Base-by-base conservation (phyloP, 2,797 vertebrate genomes). In the Pagetopsis macropterus region DNA sequence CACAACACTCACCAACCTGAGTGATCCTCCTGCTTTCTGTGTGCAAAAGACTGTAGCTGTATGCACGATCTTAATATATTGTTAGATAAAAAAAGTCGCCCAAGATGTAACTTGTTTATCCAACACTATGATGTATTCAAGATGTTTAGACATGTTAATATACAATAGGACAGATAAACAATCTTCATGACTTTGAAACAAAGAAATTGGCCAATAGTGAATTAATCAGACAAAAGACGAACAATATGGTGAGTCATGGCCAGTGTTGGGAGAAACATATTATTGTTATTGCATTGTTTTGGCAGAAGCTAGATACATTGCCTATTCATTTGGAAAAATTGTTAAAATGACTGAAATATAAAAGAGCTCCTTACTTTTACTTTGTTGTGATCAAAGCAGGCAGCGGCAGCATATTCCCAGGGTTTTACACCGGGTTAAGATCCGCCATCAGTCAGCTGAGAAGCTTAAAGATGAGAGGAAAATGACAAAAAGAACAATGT, bases 351-450 rank as follows among this genome's bases (percentile, higher is more conserved):
- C 17, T 40, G 17, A 43, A 43, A 4, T 58, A 19, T 9, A 43
- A 21, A 43, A 21, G 9, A 9, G 33, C 14, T 33, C 5, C 3
- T 17, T 59, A 43, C 56, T 17, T 2, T 17, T 43, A 43, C 56
- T 43, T 59, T 43, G 56, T 59, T 8, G 41, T 59, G 6, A 59
- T 59, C 56, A 43, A 14, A 59, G 56, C 56, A 58, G 12, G 21
- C 56, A 43, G 15, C 15, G 0, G 56, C 37, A 21, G n/a, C 3
- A 7, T 58, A 13, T 41, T 58, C n/a, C 37, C 3, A 1, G 12
- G n/a, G 13, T 40, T 41, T 13, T 21, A 27, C 40, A 19, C 11
- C 11, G 12, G n/a, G 40, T 58, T 41, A 21, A 58, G n/a, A 43
- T 58, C 12, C n/a, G 8, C 21, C 50, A 41, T 58, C n/a, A 41